These are phyloP conservation scores for Melanchra persicariae DNA, from an alignment of 2,888 invertebrate genomes.

Conservation along the genomic window DNA sequence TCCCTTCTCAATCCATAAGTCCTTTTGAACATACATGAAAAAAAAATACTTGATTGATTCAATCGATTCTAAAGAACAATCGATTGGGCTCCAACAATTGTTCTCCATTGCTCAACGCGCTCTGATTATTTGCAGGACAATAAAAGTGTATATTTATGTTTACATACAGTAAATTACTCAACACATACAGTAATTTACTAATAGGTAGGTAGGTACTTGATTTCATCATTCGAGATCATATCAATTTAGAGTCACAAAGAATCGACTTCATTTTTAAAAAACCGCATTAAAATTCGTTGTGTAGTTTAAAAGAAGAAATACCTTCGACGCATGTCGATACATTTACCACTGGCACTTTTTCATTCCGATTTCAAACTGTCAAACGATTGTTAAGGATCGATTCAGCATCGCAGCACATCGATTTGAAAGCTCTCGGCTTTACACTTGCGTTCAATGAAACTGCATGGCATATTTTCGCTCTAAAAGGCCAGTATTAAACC, in stretches of 20 bases:
- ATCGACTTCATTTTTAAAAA: too few relatives aligned
- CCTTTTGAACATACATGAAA: not conserved
- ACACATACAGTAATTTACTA: not conserved
- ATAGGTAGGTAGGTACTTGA: not conserved
- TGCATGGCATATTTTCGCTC: constrained; percentile 19
- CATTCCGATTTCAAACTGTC: constrained; percentile 34
- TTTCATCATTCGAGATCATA: not conserved
- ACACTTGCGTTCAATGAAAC: constrained; percentile 25
- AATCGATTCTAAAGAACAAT: constrained; percentile 50
- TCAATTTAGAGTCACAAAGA: not conserved
- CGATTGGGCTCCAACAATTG: constrained; percentile 40
- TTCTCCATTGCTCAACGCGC: constrained; percentile 38
- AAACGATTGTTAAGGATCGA: constrained; percentile 26
- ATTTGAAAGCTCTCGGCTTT: constrained; percentile 31
- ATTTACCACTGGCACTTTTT: constrained; percentile 19
- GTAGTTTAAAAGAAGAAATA: not conserved
- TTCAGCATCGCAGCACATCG: constrained; percentile 34
- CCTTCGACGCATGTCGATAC: not conserved
- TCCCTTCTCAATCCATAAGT: not conserved
- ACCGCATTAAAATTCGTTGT: too few relatives aligned
- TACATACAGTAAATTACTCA: not conserved
- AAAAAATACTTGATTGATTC: constrained; percentile 43
- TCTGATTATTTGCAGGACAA: constrained; percentile 47
- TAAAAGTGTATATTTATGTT: constrained; percentile 11
- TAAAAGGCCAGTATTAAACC: constrained; percentile 37